phyloP scores from a whole-genome alignment of 2,888 invertebrate species.

The Ophioninae sp. region DNA sequence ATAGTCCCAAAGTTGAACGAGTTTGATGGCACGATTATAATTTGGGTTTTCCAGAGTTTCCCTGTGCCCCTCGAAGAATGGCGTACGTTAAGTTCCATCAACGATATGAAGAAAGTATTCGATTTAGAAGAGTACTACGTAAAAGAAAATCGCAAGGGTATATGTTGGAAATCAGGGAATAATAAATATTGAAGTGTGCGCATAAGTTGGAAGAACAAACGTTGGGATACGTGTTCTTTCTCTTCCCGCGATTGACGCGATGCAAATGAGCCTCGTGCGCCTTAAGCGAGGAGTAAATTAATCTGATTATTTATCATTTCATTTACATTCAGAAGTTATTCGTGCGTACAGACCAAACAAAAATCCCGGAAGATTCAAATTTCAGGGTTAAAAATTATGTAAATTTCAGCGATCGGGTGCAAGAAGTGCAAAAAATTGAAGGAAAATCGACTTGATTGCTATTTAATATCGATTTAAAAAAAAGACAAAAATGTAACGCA shows the following conservation, averaged over 20 bases:
- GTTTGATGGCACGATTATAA: conserved; percentile 24
- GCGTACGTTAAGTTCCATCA: not conserved
- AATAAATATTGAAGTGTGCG: conserved; percentile 30
- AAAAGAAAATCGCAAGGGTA: not conserved
- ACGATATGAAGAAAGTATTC: not conserved
- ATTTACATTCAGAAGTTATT: not conserved
- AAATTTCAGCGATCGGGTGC: too few species aligned
- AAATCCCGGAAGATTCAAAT: not conserved
- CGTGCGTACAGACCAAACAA: not conserved
- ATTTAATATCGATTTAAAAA: not conserved
- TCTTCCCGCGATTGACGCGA: not conserved
- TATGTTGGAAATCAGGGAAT: not conserved
- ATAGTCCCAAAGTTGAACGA: conserved; percentile 20
- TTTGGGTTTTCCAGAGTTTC: not conserved
- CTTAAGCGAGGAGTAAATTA: not conserved
- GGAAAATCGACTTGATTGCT: too few species aligned
- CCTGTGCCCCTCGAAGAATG: too few species aligned
- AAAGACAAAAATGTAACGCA: not conserved
- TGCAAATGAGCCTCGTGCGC: conserved; percentile 2
- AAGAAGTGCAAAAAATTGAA: too few species aligned
- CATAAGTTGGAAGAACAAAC: conserved; percentile 14
- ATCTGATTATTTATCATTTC: not conserved
- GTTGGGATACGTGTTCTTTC: not conserved
- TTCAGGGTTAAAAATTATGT: not conserved
- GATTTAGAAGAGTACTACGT: not conserved